Conservation (phyloP, 1,140 invertebrate genomes). For the Drosophila nebulosa region DNA sequence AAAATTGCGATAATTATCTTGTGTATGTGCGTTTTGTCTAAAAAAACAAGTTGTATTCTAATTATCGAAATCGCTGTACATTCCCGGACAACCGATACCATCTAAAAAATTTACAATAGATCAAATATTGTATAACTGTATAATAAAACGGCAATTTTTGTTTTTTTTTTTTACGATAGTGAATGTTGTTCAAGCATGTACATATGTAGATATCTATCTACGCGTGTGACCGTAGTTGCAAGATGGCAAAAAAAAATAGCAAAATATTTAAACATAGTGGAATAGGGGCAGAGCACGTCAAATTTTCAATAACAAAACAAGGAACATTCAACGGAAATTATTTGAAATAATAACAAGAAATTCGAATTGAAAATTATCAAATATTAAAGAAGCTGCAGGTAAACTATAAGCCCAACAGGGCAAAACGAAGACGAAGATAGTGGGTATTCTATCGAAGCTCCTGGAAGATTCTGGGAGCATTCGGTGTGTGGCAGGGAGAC, state of each 20-base stretch:
- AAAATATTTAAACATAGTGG: not conserved
- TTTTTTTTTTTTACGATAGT: too few species aligned
- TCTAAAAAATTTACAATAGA: too few species aligned
- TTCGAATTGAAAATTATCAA: not conserved
- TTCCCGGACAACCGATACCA: too few species aligned
- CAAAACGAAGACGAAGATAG: not conserved
- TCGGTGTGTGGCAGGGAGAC: not conserved
- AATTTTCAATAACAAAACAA: not conserved
- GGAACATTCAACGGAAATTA: not conserved
- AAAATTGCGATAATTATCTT: too few species aligned
- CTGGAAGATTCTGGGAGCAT: slow-evolving; percentile 40
- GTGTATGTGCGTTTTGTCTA: too few species aligned
- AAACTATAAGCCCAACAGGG: not conserved
- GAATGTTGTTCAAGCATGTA: too few species aligned
- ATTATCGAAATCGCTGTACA: too few species aligned
- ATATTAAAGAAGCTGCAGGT: not conserved
- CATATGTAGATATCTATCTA: not conserved
- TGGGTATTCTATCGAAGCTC: not conserved
- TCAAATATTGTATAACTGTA: too few species aligned
- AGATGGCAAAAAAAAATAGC: not conserved
- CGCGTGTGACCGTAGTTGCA: not conserved
- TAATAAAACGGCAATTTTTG: too few species aligned
- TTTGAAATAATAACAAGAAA: not conserved
- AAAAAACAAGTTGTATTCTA: too few species aligned
- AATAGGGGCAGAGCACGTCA: not conserved